Conservation (phyloP, 2,113 vertebrate species). For the Leuciscus idus region DNA sequence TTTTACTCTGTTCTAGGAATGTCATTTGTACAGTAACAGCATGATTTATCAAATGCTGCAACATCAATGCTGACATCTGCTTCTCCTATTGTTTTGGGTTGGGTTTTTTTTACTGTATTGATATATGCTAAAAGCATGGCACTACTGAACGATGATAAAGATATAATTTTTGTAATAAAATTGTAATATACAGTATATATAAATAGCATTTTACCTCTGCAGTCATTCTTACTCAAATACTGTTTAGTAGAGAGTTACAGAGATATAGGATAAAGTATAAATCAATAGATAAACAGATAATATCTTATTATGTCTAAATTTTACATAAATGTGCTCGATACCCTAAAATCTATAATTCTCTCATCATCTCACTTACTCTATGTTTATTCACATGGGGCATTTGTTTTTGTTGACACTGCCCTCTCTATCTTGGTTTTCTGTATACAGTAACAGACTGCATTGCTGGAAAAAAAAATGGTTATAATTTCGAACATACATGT, state of each 20-base stretch:
- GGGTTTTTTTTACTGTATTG: constrained; percentile 84
- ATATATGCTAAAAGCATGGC: constrained; percentile 85
- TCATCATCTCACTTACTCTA: background rate
- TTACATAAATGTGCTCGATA: background rate
- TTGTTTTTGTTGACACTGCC: background rate
- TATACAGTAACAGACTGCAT: background rate
- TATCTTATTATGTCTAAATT: background rate
- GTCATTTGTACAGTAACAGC: constrained; percentile 79
- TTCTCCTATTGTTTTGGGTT: constrained; percentile 78
- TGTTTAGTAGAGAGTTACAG: background rate
- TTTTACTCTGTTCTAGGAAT: constrained; percentile 82
- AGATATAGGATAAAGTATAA: background rate
- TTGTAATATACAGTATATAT: constrained; percentile 71
- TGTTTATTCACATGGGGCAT: background rate
- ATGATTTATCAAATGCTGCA: constrained; percentile 79
- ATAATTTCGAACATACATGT: too few relatives aligned
- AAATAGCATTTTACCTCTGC: background rate
- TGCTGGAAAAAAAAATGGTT: background rate
- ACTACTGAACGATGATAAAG: constrained; percentile 78
- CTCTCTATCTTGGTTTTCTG: background rate
- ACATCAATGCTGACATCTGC: constrained; percentile 67
- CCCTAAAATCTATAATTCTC: background rate
- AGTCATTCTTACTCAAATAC: background rate
- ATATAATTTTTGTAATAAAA: constrained; percentile 86
- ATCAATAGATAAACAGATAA: background rate